A percentile compares a stretch with the other conserved stretches of the same genome.
phyloP scores from a whole-genome alignment of 2,113 vertebrate species.

The Chaenogobius annularis region DNA sequence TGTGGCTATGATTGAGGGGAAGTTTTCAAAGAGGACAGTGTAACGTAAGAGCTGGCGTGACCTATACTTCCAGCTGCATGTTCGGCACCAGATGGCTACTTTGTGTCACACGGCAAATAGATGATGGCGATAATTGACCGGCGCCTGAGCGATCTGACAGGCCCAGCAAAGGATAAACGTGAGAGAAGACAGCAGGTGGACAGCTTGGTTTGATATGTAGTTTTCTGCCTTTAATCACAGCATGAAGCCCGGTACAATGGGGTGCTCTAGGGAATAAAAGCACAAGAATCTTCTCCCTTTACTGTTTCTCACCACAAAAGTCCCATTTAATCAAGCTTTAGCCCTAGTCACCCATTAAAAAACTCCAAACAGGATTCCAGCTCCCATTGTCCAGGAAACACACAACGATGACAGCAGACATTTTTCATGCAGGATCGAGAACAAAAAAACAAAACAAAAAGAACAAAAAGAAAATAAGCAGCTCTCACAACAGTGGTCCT shows the following conservation, averaged over 20 bases:
- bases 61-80: slow-evolving; percentile 25
- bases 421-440: slow-evolving; percentile 56
- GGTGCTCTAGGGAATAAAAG: slow-evolving; percentile 69
- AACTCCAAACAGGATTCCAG: slow-evolving; percentile 57
- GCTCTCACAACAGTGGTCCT: slow-evolving; percentile 53
- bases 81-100: slow-evolving; percentile 52
- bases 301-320: slow-evolving; percentile 45
- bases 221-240: slow-evolving; percentile 77
- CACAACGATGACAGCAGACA: slow-evolving; percentile 58
- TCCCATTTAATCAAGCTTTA: slow-evolving; percentile 73
- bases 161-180: slow-evolving; percentile 67
- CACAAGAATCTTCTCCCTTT: slow-evolving; percentile 51
- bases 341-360: slow-evolving; percentile 46
- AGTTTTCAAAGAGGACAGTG: slow-evolving; percentile 16
- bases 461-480: slow-evolving; percentile 50
- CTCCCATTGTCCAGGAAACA: slow-evolving; percentile 64
- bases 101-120: slow-evolving; percentile 46
- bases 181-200: slow-evolving; percentile 70
- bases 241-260: slow-evolving; percentile 50
- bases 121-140: slow-evolving; percentile 56
- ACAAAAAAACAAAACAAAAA: slow-evolving; percentile 55
- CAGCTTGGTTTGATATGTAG: slow-evolving; percentile 70
- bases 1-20: slow-evolving; percentile 4
- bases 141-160: slow-evolving; percentile 48
- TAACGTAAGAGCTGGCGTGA: slow-evolving; percentile 15